phyloP scores from a whole-genome alignment of 2,888 invertebrate species.

The Microctonus brassicae region DNA sequence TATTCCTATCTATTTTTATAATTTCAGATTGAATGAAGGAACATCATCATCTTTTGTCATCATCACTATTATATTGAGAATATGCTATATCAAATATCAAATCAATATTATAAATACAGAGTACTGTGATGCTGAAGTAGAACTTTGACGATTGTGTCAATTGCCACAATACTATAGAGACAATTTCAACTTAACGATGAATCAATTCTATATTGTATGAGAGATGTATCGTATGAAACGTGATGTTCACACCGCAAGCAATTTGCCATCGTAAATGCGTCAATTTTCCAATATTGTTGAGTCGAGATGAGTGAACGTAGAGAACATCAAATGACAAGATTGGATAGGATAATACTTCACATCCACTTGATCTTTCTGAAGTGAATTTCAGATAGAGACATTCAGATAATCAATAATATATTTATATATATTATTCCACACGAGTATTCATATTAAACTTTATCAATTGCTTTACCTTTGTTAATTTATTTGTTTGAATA shows the following conservation, averaged over 20 bases:
- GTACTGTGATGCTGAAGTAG: not conserved
- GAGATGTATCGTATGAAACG: constrained; percentile 53
- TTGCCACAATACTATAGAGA: not conserved
- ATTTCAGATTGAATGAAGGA: no score
- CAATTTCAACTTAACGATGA: constrained; percentile 6
- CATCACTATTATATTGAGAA: not conserved
- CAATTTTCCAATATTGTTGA: not conserved
- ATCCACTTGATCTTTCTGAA: not conserved
- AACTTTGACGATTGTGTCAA: not conserved
- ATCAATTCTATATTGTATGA: not conserved
- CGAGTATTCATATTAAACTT: not conserved
- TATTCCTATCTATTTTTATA: no score
- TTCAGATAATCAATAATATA: not conserved
- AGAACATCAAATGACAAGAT: not conserved
- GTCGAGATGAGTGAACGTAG: not conserved
- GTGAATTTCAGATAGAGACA: not conserved
- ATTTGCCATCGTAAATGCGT: not conserved
- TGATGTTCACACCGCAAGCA: constrained; percentile 62
- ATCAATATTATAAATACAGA: not conserved
- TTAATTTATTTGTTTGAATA: no score
- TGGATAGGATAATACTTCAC: not conserved
- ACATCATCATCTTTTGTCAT: no score
- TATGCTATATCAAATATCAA: not conserved
- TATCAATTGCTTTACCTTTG: not conserved
- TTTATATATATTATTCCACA: no score